Percentiles rank a stretch among this genome's conserved stretches.
phyloP scores from a whole-genome alignment of 2,113 vertebrate genomes.

The Eurypyga helias region DNA sequence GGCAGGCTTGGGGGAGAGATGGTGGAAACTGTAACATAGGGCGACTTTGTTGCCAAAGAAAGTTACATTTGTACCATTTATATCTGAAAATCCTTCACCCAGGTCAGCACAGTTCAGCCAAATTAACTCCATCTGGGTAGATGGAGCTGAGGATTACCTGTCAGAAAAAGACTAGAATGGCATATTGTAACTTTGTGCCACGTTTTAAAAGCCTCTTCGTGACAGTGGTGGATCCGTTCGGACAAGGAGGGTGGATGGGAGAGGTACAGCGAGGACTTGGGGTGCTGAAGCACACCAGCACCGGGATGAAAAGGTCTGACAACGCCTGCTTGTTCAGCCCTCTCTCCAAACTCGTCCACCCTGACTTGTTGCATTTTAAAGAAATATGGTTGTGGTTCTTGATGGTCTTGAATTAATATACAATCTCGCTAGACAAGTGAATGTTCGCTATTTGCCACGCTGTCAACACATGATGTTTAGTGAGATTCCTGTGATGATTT shows the following conservation, averaged over 20 bases:
- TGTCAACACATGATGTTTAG: slow-evolving; percentile 43
- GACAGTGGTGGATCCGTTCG: background rate
- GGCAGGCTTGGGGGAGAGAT: slow-evolving; percentile 57
- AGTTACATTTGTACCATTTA: slow-evolving; percentile 66
- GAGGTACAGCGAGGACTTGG: background rate
- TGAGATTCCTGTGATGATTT: slow-evolving; percentile 48
- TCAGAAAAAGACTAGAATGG: slow-evolving; percentile 16
- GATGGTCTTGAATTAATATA: slow-evolving; percentile 38
- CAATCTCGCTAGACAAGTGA: slow-evolving; percentile 35
- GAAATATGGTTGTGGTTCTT: background rate
- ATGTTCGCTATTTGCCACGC: slow-evolving; percentile 41
- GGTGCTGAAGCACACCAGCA: background rate
- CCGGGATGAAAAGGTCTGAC: background rate
- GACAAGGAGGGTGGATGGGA: background rate
- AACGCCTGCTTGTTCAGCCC: background rate
- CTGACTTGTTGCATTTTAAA: background rate
- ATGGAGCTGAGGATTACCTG: slow-evolving; percentile 36
- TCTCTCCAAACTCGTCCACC: background rate
- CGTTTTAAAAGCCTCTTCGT: background rate
- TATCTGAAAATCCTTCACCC: slow-evolving; percentile 70
- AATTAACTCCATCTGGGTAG: slow-evolving; percentile 67
- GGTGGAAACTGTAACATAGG: slow-evolving; percentile 65
- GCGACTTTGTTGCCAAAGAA: slow-evolving; percentile 71
- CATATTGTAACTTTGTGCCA: background rate
- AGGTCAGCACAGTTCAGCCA: slow-evolving; percentile 55